phyloP scores from a whole-genome alignment of 1,140 invertebrate genomes.

The Aphelinus atriplicis region DNA sequence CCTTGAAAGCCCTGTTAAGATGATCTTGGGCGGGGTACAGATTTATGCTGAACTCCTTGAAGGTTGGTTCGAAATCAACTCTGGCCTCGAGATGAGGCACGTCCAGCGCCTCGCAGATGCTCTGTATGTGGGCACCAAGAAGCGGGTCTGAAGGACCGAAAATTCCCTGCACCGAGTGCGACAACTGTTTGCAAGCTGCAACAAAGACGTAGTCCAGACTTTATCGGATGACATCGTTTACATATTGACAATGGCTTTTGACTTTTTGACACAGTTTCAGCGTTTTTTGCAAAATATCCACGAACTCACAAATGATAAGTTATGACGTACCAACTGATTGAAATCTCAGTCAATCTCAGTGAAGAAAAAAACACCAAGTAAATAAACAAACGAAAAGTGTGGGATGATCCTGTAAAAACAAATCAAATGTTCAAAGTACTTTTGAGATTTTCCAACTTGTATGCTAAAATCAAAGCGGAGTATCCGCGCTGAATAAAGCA shows the following conservation, averaged over 20 bases:
- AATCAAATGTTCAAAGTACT: too few species aligned
- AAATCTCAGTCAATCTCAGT: too few species aligned
- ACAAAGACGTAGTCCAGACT: constrained; percentile 46
- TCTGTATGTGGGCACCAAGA: constrained; percentile 86
- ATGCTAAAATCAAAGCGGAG: too few species aligned
- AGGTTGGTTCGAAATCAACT: constrained; percentile 74
- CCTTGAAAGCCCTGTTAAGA: constrained; percentile 85
- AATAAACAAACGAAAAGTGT: too few species aligned
- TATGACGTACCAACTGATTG: neutral
- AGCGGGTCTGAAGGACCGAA: constrained; percentile 88
- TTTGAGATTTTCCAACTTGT: too few species aligned
- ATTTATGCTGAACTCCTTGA: constrained; percentile 87
- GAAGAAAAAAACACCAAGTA: too few species aligned
- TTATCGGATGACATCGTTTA: constrained; percentile 1
- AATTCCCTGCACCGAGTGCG: constrained; percentile 85
- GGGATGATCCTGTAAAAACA: too few species aligned
- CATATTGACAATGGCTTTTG: neutral
- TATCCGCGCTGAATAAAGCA: too few species aligned
- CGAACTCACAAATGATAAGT: neutral
- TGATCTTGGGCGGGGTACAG: constrained; percentile 86
- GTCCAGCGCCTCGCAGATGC: constrained; percentile 87
- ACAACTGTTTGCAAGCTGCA: constrained; percentile 87
- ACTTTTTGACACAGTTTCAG: too few species aligned
- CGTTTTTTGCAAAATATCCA: too few species aligned
- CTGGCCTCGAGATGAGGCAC: constrained; percentile 88